Evolutionary conservation across 2,888 invertebrate species (phyloP).

Genomic region (Hyposoter dolosus): DNA sequence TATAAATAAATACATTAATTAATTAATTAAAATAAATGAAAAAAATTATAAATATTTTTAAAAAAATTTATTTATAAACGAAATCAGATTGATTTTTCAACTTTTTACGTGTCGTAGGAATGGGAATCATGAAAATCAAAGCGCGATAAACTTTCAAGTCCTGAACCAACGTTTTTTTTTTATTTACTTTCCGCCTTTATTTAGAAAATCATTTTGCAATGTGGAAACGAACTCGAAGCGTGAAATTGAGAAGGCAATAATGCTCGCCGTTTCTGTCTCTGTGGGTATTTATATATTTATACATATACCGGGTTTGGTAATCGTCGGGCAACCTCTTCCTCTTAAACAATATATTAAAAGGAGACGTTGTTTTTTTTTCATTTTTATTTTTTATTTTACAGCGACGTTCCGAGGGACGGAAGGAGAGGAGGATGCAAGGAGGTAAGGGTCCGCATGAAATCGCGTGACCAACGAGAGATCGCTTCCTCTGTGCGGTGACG

Average conservation of each 20-base stretch:
- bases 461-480: conserved; percentile 66
- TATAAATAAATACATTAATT: too few relatives aligned
- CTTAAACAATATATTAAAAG: conserved; percentile 66
- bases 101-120: too few relatives aligned
- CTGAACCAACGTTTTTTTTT: conserved; percentile 8
- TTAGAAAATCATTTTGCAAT: conserved; percentile 60
- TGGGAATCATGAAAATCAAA: not conserved
- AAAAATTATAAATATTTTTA: too few relatives aligned
- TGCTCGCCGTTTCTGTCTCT: conserved; percentile 40
- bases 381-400: not conserved
- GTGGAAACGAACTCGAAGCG: conserved; percentile 62
- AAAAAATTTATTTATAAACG: too few relatives aligned
- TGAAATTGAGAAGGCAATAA: conserved; percentile 65
- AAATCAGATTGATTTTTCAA: too few relatives aligned
- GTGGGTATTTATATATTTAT: conserved; percentile 13
- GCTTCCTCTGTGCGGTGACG: conserved; percentile 58
- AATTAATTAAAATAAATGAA: too few relatives aligned
- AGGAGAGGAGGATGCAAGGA: not conserved
- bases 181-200: conserved; percentile 46
- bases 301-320: conserved; percentile 57
- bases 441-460: conserved; percentile 56
- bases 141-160: conserved; percentile 11
- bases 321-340: conserved; percentile 64
- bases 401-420: conserved; percentile 11
- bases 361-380: conserved; percentile 45